phyloP scores from a whole-genome alignment of 2,888 invertebrate genomes.

The Teleogryllus oceanicus region DNA sequence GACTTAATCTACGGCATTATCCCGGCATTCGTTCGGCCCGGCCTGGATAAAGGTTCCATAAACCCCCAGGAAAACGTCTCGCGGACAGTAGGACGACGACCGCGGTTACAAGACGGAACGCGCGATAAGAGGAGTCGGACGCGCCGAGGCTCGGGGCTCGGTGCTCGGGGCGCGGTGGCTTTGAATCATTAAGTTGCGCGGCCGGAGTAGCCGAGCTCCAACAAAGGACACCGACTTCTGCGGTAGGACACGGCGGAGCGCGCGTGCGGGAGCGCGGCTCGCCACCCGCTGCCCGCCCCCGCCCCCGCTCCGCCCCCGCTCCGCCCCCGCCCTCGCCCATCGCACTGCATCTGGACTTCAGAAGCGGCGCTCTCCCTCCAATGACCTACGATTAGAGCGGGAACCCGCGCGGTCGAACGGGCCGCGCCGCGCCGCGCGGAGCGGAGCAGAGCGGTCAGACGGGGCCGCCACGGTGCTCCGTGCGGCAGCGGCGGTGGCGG shows the following conservation, averaged over 20 bases:
- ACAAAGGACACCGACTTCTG: constrained; percentile 18
- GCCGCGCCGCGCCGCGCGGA: background rate
- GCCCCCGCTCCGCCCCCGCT: background rate
- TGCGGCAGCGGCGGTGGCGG: background rate
- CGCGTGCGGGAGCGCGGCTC: background rate
- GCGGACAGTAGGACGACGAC: background rate
- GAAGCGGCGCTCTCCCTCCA: background rate
- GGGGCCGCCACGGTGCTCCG: background rate
- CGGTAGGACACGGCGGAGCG: background rate
- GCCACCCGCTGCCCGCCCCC: background rate
- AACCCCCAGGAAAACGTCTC: background rate
- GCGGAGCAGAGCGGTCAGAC: background rate
- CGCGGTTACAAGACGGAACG: background rate
- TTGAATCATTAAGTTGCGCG: constrained; percentile 2
- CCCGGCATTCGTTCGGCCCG: background rate
- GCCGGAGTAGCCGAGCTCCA: background rate
- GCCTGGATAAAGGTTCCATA: background rate
- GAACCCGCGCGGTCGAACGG: background rate
- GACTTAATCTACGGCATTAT: constrained; percentile 4
- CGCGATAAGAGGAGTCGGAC: constrained; percentile 7
- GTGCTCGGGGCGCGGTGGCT: background rate
- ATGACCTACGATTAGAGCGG: background rate
- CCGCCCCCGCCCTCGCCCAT: background rate
- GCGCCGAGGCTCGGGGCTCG: background rate
- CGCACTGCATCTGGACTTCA: background rate